These are phyloP conservation scores for Temnothorax curvispinosus DNA, from an alignment of 1,140 invertebrate species.

Conservation along the genomic window DNA sequence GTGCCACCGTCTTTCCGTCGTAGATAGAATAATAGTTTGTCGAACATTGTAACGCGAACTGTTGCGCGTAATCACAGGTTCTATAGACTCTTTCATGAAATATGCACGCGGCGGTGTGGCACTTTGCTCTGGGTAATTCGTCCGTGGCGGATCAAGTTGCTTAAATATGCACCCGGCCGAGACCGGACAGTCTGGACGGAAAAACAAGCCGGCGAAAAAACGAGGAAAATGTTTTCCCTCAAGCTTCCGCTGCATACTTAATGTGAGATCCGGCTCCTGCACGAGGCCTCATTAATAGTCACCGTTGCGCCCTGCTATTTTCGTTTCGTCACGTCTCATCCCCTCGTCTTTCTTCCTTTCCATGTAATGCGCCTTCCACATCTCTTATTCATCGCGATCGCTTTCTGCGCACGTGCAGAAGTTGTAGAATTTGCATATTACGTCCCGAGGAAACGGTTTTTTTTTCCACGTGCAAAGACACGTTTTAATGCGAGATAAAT, in stretches of 20 bases:
- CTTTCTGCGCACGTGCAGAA: background rate
- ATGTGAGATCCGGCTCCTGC: background rate
- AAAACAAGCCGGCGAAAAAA: conserved; percentile 25
- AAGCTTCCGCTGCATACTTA: conserved; percentile 39
- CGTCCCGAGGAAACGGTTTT: background rate
- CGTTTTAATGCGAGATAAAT: background rate
- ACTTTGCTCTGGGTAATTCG: conserved; percentile 19
- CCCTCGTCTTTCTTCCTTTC: background rate
- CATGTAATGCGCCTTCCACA: background rate
- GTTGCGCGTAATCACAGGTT: conserved; percentile 12
- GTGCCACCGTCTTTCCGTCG: background rate
- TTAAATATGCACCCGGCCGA: conserved; percentile 33
- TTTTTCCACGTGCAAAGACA: background rate
- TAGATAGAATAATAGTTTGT: conserved; percentile 35
- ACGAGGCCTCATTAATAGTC: conserved; percentile 54
- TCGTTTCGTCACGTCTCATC: background rate
- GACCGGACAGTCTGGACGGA: background rate
- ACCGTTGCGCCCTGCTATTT: background rate
- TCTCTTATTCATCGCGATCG: conserved; percentile 23
- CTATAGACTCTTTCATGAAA: conserved; percentile 32
- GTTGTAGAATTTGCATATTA: background rate
- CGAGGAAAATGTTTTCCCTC: conserved; percentile 26
- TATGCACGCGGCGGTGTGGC: conserved; percentile 29
- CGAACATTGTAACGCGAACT: conserved; percentile 11
- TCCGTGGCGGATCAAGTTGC: background rate